These are phyloP conservation scores for Mactra quadrangularis DNA, from an alignment of 1,140 invertebrate species.

Conservation along the genomic window DNA sequence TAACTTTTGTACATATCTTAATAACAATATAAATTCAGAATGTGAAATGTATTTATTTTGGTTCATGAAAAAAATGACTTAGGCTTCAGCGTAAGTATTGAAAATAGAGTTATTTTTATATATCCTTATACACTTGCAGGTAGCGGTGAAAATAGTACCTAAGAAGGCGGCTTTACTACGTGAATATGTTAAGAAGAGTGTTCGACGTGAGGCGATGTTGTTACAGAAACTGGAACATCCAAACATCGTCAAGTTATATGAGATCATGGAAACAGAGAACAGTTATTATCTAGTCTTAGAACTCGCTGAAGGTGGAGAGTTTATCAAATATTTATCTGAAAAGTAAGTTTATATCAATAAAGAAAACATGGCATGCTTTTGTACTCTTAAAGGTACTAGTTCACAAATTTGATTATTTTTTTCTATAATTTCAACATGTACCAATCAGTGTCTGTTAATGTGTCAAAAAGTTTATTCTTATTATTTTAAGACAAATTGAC, in stretches of 20 bases:
- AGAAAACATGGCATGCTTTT: too few relatives aligned
- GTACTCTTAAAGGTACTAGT: neutral
- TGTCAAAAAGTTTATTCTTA: too few relatives aligned
- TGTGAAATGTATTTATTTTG: too few relatives aligned
- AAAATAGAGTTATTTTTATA: too few relatives aligned
- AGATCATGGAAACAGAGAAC: constrained; percentile 82
- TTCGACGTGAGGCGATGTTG: constrained; percentile 78
- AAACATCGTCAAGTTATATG: constrained; percentile 80
- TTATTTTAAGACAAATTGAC: too few relatives aligned
- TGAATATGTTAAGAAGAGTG: constrained; percentile 76
- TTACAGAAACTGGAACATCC: constrained; percentile 79
- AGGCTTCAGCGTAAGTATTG: too few relatives aligned
- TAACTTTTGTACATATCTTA: too few relatives aligned
- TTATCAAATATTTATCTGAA: constrained; percentile 75
- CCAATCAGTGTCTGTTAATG: neutral
- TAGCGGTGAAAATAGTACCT: constrained; percentile 80
- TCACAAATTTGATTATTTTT: too few relatives aligned
- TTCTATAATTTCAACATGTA: too few relatives aligned
- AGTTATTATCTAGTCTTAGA: constrained; percentile 82
- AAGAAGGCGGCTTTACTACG: constrained; percentile 76
- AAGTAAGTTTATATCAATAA: constrained; percentile 66
- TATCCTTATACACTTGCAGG: too few relatives aligned
- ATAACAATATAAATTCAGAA: too few relatives aligned
- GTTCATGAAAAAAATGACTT: too few relatives aligned
- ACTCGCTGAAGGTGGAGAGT: constrained; percentile 76